These are phyloP conservation scores for Palloptera scutellata DNA, from an alignment of 2,888 invertebrate genomes.

Conservation along the genomic window DNA sequence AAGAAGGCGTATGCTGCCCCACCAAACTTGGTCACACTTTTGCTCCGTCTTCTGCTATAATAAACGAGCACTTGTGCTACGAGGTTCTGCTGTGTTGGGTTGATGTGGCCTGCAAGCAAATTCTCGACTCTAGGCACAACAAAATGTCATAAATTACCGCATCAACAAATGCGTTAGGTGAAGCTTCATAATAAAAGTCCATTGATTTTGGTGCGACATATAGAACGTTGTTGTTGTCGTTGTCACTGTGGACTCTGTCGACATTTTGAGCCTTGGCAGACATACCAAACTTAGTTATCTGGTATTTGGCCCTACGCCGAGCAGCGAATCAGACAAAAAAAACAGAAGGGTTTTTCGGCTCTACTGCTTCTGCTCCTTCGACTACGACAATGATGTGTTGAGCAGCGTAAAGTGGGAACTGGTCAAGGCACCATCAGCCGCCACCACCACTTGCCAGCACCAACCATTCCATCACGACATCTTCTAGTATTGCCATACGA, in stretches of 20 bases:
- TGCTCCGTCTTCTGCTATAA: too few species aligned
- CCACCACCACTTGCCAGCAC: background rate
- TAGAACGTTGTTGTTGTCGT: too few species aligned
- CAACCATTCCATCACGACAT: background rate
- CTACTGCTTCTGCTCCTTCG: too few species aligned
- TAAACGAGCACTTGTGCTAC: background rate
- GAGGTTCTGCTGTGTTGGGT: background rate
- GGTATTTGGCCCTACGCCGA: conserved; percentile 19
- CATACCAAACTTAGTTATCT: background rate
- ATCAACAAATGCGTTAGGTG: conserved; percentile 28
- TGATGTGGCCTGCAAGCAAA: conserved; percentile 11
- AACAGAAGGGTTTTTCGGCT: too few species aligned
- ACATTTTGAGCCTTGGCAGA: background rate
- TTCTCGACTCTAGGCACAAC: background rate
- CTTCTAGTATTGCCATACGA: too few species aligned
- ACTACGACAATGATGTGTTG: too few species aligned
- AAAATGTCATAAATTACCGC: conserved; percentile 33
- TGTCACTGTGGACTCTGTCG: too few species aligned
- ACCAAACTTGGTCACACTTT: too few species aligned
- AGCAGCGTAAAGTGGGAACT: background rate
- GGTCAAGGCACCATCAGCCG: conserved; percentile 3
- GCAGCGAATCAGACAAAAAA: background rate
- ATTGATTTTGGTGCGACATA: conserved; percentile 48
- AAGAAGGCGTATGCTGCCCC: too few species aligned
- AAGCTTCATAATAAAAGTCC: conserved; percentile 38